Conservation (phyloP, 2,113 vertebrate species). For the Coryphaenoides rupestris region DNA sequence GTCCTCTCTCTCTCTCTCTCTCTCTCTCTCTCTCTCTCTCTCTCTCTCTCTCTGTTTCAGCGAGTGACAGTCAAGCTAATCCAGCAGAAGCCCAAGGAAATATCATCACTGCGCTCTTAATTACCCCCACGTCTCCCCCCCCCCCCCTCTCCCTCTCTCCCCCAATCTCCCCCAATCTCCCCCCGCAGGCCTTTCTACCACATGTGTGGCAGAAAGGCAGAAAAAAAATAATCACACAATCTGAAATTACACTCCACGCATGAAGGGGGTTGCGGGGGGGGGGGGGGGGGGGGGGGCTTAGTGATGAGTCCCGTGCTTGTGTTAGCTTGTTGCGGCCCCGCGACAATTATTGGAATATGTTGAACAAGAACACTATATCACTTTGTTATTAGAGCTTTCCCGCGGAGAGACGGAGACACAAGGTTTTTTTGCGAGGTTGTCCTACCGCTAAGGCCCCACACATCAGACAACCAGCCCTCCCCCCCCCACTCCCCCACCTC, state of each 20-base stretch:
- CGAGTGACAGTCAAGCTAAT: conserved; percentile 55
- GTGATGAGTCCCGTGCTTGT: conserved; percentile 53
- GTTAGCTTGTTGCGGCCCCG: conserved; percentile 66
- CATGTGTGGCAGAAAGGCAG: conserved; percentile 61
- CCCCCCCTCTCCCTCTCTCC: too few relatives aligned
- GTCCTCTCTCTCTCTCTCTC: conserved; percentile 51
- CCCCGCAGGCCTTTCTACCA: conserved; percentile 53
- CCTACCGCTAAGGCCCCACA: conserved; percentile 46
- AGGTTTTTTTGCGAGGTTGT: conserved; percentile 53
- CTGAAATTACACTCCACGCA: conserved; percentile 64
- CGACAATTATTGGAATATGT: conserved; percentile 59
- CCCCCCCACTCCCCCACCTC: background rate
- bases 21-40: conserved; percentile 55
- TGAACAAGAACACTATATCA: conserved; percentile 52
- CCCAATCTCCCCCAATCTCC: too few relatives aligned
- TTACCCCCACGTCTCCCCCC: conserved; percentile 52
- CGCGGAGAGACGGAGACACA: conserved; percentile 37
- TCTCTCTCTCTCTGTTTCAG: conserved; percentile 49
- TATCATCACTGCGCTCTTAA: conserved; percentile 63
- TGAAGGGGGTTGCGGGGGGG: too few relatives aligned
- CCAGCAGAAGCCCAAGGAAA: conserved; percentile 59
- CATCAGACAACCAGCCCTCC: conserved; percentile 47
- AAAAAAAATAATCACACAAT: conserved; percentile 22
- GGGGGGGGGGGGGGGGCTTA: conserved; percentile 50
- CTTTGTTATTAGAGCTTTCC: conserved; percentile 57